Percentiles rank a stretch among this genome's conserved stretches.
phyloP scores from a whole-genome alignment of 35 echinoderm and acorn worm genomes.

The Apostichopus japonicus region DNA sequence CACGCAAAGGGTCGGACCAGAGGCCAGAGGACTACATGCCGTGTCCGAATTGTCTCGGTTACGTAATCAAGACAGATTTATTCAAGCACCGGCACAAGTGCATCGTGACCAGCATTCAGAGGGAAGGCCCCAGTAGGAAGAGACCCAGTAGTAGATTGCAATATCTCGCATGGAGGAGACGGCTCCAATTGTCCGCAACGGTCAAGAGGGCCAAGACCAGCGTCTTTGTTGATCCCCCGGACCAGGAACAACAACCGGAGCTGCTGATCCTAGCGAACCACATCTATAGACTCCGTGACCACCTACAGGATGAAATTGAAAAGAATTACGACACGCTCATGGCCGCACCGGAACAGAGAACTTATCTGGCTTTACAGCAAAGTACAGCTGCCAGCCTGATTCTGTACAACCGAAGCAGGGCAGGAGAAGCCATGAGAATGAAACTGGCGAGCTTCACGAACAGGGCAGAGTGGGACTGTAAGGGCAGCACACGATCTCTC shows the following conservation, averaged over 20 bases:
- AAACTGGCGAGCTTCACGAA: neutral
- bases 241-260: too few relatives aligned
- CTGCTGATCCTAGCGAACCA: too few relatives aligned
- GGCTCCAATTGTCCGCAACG: too few relatives aligned
- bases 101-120: neutral
- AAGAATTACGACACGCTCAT: too few relatives aligned
- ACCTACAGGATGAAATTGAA: too few relatives aligned
- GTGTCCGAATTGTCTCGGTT: slow-evolving; percentile 4
- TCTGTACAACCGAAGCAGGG: neutral
- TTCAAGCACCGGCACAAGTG: slow-evolving; percentile 14
- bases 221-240: too few relatives aligned
- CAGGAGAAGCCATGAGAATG: neutral
- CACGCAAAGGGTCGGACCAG: neutral
- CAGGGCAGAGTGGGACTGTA: too few relatives aligned
- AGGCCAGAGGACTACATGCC: slow-evolving; percentile 8
- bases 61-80: slow-evolving; percentile 5
- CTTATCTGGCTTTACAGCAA: too few relatives aligned
- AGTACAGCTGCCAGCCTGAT: neutral
- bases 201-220: too few relatives aligned
- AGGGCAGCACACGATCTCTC: too few relatives aligned
- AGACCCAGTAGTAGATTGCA: neutral
- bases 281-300: too few relatives aligned
- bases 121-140: neutral
- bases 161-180: neutral
- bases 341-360: too few relatives aligned